Evolutionary conservation across 2,888 invertebrate species (phyloP), one percentile per base, ranked within the genome.

Genomic region (Harpagoxenus sublaevis): DNA sequence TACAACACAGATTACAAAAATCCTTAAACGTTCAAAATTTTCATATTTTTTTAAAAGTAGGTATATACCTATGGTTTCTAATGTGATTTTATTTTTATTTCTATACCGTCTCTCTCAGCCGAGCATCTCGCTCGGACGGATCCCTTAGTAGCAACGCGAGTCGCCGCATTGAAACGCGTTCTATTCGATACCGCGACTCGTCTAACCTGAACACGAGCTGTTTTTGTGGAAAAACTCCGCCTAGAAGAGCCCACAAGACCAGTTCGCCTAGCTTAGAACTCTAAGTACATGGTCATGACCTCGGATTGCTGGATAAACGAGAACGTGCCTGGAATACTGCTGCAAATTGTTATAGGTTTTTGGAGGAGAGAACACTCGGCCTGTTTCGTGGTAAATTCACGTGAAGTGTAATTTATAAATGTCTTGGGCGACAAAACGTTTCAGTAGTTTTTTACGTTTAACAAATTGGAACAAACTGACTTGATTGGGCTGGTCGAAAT

Each of bases 281-380:
- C 85, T 83, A 84, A 86, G 84, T 87, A 86, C 86, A 86, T 85
- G 82, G 78, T 89, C 89, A 88, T 89, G 91, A 90, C 88, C 91
- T 91, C 88, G 87, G 89, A 88, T 91, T 73, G 82, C 55, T 88
- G 86, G 87, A 90, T 87, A 87, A 83, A 87, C 85, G 84, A 87
- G 88, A 84, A 68, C 65, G 77, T 57, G 15, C 12, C 15, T 71
- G 62, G 70, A 82, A 45, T 84, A 78, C 83, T 83, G 86, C 63
- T 84, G 81, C 73, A 55, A 70, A 89, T 91, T 89, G 87, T 82
- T 91, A 79, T 86, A 89, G 88, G 88, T 91, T 88, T 89, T 79
- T 84, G 86, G 35, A 78, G 83, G 12, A 78, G 60, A 71, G 35
- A 79, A 88, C 84, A 88, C 84, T 85, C 70, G 87, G 87, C 66